These are phyloP conservation scores for Reinhardtius hippoglossoides DNA, from an alignment of 2,113 vertebrate species.

Conservation along the genomic window DNA sequence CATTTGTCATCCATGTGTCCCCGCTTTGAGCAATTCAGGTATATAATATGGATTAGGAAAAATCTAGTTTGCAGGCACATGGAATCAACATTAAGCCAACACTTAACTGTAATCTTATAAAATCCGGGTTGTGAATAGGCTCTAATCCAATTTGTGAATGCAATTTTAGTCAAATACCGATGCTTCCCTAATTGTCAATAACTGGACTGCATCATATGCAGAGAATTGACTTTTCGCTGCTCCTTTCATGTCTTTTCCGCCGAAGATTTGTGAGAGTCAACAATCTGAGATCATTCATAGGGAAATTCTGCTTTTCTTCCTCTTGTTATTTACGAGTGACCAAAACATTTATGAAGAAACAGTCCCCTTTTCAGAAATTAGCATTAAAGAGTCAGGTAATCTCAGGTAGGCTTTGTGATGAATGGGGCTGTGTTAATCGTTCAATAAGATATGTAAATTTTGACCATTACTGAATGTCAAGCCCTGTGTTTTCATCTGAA, in stretches of 20 bases:
- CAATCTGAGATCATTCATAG: conserved; percentile 71
- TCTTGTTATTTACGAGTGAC: conserved; percentile 42
- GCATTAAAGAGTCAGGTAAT: conserved; percentile 56
- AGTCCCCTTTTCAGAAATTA: conserved; percentile 53
- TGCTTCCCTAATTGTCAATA: conserved; percentile 46
- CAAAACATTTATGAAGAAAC: conserved; percentile 54
- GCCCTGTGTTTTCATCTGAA: conserved; percentile 48
- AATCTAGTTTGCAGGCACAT: conserved; percentile 57
- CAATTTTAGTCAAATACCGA: conserved; percentile 50
- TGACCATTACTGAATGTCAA: conserved; percentile 82
- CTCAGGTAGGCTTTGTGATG: conserved; percentile 55
- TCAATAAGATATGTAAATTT: conserved; percentile 77
- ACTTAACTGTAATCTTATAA: conserved; percentile 64
- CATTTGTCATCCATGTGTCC: conserved; percentile 42
- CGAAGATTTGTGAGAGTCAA: conserved; percentile 62
- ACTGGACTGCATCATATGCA: conserved; percentile 39
- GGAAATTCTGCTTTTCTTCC: conserved; percentile 71
- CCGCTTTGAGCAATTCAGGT: conserved; percentile 56
- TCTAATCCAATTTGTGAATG: conserved; percentile 56
- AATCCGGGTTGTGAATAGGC: conserved; percentile 44
- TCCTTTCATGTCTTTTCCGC: conserved; percentile 51
- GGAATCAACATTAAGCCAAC: conserved; percentile 59
- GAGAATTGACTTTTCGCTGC: conserved; percentile 46
- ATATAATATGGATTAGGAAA: conserved; percentile 38
- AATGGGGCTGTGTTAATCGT: conserved; percentile 51